Evolutionary conservation across 2,888 invertebrate genomes (phyloP).

Genomic region (Oxystoma pomonae): DNA sequence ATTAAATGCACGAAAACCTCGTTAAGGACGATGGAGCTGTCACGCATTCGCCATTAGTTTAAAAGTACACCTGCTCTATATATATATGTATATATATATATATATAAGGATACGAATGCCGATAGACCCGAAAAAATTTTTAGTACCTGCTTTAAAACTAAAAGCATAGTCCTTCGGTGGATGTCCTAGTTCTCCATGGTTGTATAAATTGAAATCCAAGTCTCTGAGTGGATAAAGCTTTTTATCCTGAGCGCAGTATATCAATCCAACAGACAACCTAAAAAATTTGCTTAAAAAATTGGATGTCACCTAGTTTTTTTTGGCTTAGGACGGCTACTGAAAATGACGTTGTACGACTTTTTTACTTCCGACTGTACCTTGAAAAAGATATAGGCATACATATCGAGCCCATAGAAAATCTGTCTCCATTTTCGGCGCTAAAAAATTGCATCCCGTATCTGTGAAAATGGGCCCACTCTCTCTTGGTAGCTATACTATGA

Average conservation of each 20-base stretch:
- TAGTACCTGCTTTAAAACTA: constrained; percentile 56
- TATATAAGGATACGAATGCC: no score
- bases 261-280: constrained; percentile 60
- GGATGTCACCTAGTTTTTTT: no score
- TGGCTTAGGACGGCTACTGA: no score
- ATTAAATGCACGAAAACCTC: no score
- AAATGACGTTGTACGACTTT: no score
- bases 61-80: no score
- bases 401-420: constrained; percentile 57
- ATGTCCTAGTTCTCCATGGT: constrained; percentile 57
- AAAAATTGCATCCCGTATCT: constrained; percentile 68
- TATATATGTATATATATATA: no score
- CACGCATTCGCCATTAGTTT: no score
- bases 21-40: no score
- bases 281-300: no score
- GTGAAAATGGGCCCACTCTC: constrained; percentile 66
- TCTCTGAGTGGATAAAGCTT: constrained; percentile 47
- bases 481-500: constrained; percentile 59
- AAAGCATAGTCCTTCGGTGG: constrained; percentile 62
- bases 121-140: no score
- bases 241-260: constrained; percentile 49
- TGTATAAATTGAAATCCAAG: constrained; percentile 55
- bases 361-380: no score
- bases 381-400: constrained; percentile 61
- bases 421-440: constrained; percentile 64